Evolutionary conservation across 2,113 vertebrate genomes (phyloP).

Genomic region (Nothoprocta perdicaria): DNA sequence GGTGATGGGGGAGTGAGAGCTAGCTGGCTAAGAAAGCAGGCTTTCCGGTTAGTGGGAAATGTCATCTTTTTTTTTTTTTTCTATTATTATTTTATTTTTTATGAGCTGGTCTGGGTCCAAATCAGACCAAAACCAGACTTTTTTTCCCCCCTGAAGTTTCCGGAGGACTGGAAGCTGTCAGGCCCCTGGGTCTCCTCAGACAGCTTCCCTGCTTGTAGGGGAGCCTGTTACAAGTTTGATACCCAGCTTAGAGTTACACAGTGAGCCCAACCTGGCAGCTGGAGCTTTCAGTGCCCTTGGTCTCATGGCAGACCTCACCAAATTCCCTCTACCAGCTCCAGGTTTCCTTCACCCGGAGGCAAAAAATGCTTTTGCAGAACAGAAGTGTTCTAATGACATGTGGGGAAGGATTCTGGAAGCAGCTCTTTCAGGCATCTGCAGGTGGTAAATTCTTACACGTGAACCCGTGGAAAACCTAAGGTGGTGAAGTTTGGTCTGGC

Average conservation of each 20-base stretch:
- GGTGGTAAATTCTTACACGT: neutral
- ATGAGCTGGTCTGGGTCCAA: constrained; percentile 14
- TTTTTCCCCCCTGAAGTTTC: neutral
- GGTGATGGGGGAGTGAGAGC: neutral
- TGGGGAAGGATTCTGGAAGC: neutral
- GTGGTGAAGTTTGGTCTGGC: neutral
- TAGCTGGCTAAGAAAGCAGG: neutral
- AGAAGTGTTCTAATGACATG: neutral
- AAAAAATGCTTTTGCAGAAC: neutral
- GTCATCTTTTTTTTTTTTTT: neutral
- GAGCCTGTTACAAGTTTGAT: neutral
- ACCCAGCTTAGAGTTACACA: rapidly evolving
- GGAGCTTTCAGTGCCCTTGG: neutral
- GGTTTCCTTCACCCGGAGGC: neutral
- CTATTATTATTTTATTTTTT: neutral
- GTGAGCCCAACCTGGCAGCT: neutral
- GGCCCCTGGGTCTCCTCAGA: neutral
- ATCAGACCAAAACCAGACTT: neutral
- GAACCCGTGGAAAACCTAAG: neutral
- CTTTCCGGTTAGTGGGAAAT: constrained; percentile 18
- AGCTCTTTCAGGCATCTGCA: neutral
- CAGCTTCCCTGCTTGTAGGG: neutral
- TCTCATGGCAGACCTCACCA: neutral
- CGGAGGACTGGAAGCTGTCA: neutral
- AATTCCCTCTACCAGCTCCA: neutral